Percentiles rank a stretch among this genome's conserved stretches.
phyloP scores from a whole-genome alignment of 2,113 vertebrate species.

The Elanus axillaris region DNA sequence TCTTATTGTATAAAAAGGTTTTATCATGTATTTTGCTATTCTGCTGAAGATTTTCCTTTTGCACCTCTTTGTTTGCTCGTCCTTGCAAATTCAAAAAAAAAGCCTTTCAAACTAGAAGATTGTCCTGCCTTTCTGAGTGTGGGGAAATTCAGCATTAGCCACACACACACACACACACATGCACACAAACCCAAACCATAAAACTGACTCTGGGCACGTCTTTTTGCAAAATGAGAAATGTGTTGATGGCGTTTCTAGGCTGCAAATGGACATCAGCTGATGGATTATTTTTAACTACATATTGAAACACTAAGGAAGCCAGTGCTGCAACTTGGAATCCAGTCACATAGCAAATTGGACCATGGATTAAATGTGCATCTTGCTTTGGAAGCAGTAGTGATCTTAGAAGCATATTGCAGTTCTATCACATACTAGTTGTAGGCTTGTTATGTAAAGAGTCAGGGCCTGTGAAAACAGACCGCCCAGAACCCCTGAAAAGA shows the following conservation, averaged over 20 bases:
- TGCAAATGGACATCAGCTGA: neutral
- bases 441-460: neutral
- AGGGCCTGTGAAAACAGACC: neutral
- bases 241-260: neutral
- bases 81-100: neutral
- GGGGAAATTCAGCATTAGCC: neutral
- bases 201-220: neutral
- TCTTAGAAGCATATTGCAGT: neutral
- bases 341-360: neutral
- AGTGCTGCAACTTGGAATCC: neutral
- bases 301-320: neutral
- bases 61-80: neutral
- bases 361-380: neutral
- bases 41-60: neutral
- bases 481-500: neutral
- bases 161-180: too few relatives aligned
- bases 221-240: neutral
- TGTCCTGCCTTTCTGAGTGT: neutral
- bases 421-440: neutral
- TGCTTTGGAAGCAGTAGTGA: neutral
- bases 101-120: neutral
- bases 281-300: neutral
- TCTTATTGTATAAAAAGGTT: neutral
- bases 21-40: rapidly evolving
- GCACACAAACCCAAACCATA: neutral